Base-by-base conservation (phyloP, 2,888 invertebrate genomes). In the Melieria picta region DNA sequence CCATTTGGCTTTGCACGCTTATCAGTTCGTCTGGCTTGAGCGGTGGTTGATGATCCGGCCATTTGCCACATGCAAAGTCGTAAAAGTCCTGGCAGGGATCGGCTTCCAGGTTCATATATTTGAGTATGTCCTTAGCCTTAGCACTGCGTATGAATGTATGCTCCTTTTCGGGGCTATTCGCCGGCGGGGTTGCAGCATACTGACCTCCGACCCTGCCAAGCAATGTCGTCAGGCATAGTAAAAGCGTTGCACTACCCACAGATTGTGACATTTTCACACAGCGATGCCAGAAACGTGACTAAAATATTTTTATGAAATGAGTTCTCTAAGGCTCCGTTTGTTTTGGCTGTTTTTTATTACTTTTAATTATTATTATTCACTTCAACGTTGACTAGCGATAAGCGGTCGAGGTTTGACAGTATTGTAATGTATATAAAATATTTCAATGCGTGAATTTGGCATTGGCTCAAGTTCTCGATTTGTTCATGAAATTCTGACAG, bases 1-100 rank as follows among this genome's bases (percentile, higher is more conserved):
- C 80, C 56, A 83, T 74, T 30, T 79, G 9, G 11, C 77, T 72
- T 57, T 79, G 81, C 0, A 79, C 79, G n/a, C 79, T 81, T 11
- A 72, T 61, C 42, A 79, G 47, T 9, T 80, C 78, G 0, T 75
- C 79, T 7, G 61, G 63, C 5, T 76, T 77, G 65, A 72, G 75
- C 1, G 73, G 76, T 3, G 65, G 73, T 58, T 82, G 80, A 60
- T 77, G 69, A 2, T 71, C 52, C 3, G 74, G 65, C 86, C 86
- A 85, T 47, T 81, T 82, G 45, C 86, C 85, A 56, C 85, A 85
- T 52, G 85, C 83, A 55, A 79, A 85, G 30, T 83, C 81, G 63
- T 81, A 86, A 72, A 85, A 86, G 72, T 86, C 83, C 13, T 64
- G 72, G 63, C 85, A 85, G 9, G 83, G 84, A 79, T 85, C 83